Percentiles rank a stretch among this genome's conserved stretches.
These are phyloP conservation scores for Pipistrellus kuhlii DNA, from an alignment of 2,797 vertebrate species.

Conservation along the genomic window DNA sequence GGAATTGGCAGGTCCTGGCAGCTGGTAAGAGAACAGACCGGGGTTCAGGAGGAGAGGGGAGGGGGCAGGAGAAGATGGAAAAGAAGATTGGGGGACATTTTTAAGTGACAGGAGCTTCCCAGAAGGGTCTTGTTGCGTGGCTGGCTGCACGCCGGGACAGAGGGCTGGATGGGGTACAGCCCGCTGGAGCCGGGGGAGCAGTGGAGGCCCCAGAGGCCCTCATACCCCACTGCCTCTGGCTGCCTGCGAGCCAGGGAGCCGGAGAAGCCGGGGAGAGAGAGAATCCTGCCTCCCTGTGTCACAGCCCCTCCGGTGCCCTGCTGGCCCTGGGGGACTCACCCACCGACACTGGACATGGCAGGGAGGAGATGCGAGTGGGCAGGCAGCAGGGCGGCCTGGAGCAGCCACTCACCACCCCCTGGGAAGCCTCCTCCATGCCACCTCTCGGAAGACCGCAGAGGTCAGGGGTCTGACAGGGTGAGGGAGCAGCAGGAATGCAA, in stretches of 20 bases:
- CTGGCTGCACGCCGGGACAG: neutral
- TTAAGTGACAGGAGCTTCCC: neutral
- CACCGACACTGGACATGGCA: neutral
- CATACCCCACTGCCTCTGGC: neutral
- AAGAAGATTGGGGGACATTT: neutral
- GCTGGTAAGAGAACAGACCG: neutral
- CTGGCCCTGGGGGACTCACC: accelerated
- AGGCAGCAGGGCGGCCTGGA: neutral
- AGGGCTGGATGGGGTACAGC: accelerated
- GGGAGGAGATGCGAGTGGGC: neutral
- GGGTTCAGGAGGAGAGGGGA: neutral
- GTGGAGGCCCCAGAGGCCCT: neutral
- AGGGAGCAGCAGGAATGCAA: accelerated
- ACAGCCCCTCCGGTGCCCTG: neutral
- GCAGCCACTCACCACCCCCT: neutral
- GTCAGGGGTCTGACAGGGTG: neutral
- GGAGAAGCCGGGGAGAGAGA: neutral
- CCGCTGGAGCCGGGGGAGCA: neutral
- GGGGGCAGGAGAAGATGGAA: accelerated
- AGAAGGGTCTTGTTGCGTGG: neutral
- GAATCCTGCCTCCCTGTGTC: neutral
- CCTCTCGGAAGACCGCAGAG: neutral
- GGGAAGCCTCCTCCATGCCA: neutral
- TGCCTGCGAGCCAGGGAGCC: neutral
- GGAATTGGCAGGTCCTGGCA: neutral